These are phyloP conservation scores for Coregonus sp. DNA, from an alignment of 2,797 vertebrate genomes.

Conservation along the genomic window DNA sequence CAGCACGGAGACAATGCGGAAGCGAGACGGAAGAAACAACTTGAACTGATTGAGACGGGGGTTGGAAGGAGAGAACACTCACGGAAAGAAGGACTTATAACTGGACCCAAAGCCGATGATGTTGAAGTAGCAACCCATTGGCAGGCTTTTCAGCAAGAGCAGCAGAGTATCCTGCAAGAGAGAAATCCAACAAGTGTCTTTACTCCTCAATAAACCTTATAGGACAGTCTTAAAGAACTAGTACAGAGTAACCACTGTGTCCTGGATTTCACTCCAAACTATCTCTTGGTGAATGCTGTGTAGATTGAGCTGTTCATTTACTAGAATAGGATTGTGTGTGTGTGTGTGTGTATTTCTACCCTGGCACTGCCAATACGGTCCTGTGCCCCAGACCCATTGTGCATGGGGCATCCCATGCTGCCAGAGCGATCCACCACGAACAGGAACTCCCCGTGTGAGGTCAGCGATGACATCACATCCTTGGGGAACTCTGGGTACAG, in stretches of 20 bases:
- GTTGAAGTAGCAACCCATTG: slow-evolving; percentile 88
- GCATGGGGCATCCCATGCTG: slow-evolving; percentile 72
- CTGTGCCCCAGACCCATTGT: background rate
- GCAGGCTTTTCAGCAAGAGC: slow-evolving; percentile 88
- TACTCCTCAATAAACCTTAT: background rate
- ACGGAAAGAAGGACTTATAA: slow-evolving; percentile 81
- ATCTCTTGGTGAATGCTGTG: too few species aligned
- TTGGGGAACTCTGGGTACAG: slow-evolving; percentile 81
- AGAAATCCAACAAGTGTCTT: too few species aligned
- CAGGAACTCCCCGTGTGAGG: slow-evolving; percentile 78
- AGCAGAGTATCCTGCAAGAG: slow-evolving; percentile 81
- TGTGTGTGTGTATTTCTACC: too few species aligned
- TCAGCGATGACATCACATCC: slow-evolving; percentile 52
- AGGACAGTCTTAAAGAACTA: background rate
- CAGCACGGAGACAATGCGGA: too few species aligned
- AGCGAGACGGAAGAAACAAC: too few species aligned
- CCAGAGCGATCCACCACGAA: slow-evolving; percentile 84
- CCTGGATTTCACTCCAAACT: too few species aligned
- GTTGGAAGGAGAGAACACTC: slow-evolving; percentile 50
- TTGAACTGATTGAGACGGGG: too few species aligned
- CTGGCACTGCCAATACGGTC: slow-evolving; percentile 58
- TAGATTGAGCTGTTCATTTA: slow-evolving; percentile 23
- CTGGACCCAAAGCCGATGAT: slow-evolving; percentile 82
- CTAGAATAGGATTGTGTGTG: slow-evolving; percentile 39
- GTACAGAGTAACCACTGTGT: too few species aligned